A percentile compares a stretch with the other conserved stretches of the same genome.
Conservation (phyloP, 2,113 vertebrate species). For the Origma solitaria region DNA sequence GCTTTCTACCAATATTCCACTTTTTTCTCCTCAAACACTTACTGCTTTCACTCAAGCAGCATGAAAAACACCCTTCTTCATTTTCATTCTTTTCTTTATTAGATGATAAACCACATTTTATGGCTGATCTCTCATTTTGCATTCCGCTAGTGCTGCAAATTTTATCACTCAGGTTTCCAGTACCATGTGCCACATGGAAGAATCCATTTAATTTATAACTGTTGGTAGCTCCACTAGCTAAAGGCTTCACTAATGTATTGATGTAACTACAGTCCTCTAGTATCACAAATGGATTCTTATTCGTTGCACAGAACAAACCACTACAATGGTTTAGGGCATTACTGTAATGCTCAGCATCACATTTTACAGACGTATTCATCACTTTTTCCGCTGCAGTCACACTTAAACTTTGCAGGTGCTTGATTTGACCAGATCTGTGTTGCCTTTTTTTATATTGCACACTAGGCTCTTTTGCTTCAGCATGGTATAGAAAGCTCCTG, state of each 20-base stretch:
- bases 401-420: neutral
- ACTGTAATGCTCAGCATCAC: neutral
- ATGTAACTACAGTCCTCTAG: constrained; percentile 58
- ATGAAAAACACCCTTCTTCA: constrained; percentile 1
- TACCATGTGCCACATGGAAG: neutral
- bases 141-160: neutral
- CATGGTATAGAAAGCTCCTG: neutral
- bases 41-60: constrained; percentile 28
- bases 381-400: constrained; percentile 27
- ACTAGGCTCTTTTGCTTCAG: constrained; percentile 2
- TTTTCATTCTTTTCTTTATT: neutral
- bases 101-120: neutral
- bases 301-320: neutral
- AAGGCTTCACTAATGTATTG: constrained; percentile 31
- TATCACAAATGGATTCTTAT: constrained; percentile 59
- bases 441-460: constrained; percentile 16
- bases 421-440: neutral
- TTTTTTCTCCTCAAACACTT: neutral
- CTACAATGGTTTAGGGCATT: neutral
- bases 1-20: constrained; percentile 19
- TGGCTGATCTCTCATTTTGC: neutral
- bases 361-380: neutral
- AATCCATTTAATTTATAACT: constrained; percentile 33
- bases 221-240: neutral
- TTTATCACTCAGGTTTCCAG: neutral